Conservation (phyloP, 1,140 invertebrate genomes). For the Zaprionus africanus region DNA sequence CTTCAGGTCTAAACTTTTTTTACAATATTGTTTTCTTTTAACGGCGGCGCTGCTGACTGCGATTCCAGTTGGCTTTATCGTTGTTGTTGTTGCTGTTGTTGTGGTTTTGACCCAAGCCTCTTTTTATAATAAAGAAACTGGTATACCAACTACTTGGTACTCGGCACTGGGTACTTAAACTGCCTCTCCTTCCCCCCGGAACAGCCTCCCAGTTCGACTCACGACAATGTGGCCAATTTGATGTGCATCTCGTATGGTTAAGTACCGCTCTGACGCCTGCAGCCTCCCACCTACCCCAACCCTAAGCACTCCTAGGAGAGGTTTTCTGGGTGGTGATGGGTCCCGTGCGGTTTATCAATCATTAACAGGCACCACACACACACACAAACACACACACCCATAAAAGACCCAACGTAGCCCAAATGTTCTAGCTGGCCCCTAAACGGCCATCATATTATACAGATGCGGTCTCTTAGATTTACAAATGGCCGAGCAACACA, state of each 20-base stretch:
- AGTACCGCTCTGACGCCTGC: not conserved
- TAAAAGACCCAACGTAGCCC: slow-evolving; percentile 17
- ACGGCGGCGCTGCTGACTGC: slow-evolving; percentile 66
- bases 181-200: slow-evolving; percentile 25
- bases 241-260: slow-evolving; percentile 56
- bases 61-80: slow-evolving; percentile 34
- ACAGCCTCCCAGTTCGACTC: slow-evolving; percentile 40
- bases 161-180: slow-evolving; percentile 30
- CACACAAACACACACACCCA: not conserved
- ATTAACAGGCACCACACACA: slow-evolving; percentile 62
- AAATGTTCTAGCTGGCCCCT: slow-evolving; percentile 60
- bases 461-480: slow-evolving; percentile 58
- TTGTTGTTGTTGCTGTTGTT: slow-evolving; percentile 56
- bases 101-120: slow-evolving; percentile 78
- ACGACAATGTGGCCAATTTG: slow-evolving; percentile 78
- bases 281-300: not conserved
- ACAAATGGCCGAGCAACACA: slow-evolving; percentile 43
- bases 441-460: slow-evolving; percentile 70
- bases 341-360: slow-evolving; percentile 79
- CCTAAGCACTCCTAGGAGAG: not conserved
- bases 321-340: slow-evolving; percentile 66
- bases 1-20: slow-evolving; percentile 81
- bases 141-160: slow-evolving; percentile 61
- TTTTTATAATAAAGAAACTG: slow-evolving; percentile 80
- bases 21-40: slow-evolving; percentile 82